Base-by-base conservation (phyloP, 2,797 vertebrate genomes). In the Streptopelia turtur region DNA sequence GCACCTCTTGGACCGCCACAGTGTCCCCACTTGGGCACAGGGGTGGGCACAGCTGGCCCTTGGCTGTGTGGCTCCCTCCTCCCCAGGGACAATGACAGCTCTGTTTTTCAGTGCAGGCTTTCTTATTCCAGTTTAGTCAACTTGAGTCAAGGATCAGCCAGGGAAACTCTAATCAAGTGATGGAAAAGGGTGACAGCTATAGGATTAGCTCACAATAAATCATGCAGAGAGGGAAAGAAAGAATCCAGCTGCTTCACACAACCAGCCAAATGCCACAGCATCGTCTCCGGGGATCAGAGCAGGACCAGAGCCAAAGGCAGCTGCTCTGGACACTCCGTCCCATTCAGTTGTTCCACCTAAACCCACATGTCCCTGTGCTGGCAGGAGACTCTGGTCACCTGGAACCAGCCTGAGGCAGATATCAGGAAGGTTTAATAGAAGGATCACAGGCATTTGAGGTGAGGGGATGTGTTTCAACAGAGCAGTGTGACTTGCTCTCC, bases 201-300 rank as follows among this genome's bases (percentile, higher is more conserved):
- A 84, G 77, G 59, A 78, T 93, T 90, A 94, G 77, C 57, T 85
- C 78, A 76, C 49, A 83, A 78, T 86, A 96, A 94, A 93, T 94
- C 91, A 86, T 4, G 39, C 61, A 64, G 69, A 93, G 92, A 86
- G 22, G 74, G 72, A 90, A 91, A 93, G 69, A 94, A 63, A 75
- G 71, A 92, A 93, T 95, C 94, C 91, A 90, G 93, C 86, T 95
- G 77, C 72, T 72, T 77, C 61, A 56, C 81, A 31, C 30, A 78
- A 50, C 47, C 9, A 93, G 89, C 88, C 94, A 96, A 95, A 83
- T 75, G 71, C 55, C 91, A 91, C 82, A 86, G 70, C 59, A 78
- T 35, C 4, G 0, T 81, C 95, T 68, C 50, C 68, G 31, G 84
- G 81, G 83, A 91, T 55, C 45, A 27, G 50, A 84, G 69, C 68